Percentiles rank a stretch among this genome's conserved stretches.
Conservation (phyloP, 2,113 vertebrate species). For the Nycticorax nycticorax region DNA sequence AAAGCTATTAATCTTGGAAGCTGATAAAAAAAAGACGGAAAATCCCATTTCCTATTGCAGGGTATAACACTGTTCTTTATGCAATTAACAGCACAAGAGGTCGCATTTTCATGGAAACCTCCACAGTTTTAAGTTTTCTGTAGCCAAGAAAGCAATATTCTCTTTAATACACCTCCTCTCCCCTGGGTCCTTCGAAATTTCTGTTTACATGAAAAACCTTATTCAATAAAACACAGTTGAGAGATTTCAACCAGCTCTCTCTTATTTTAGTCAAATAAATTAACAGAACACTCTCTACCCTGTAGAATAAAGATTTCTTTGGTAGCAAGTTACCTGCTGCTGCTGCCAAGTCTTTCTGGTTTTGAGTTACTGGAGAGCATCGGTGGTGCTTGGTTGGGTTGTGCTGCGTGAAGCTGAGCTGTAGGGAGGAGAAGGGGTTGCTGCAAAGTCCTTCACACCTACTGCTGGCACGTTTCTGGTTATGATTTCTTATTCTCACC, state of each 20-base stretch:
- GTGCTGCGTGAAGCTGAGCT: not conserved
- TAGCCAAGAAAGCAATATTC: not conserved
- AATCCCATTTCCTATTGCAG: not conserved
- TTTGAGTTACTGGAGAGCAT: not conserved
- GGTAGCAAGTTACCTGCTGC: not conserved
- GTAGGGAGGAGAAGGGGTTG: not conserved
- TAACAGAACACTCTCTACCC: not conserved
- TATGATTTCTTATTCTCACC: not conserved
- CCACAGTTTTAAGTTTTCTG: not conserved
- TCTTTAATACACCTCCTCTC: not conserved
- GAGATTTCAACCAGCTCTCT: not conserved
- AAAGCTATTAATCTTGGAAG: not conserved
- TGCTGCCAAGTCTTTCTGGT: not conserved
- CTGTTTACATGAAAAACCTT: not conserved
- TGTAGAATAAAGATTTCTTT: not conserved
- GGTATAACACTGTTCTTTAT: not conserved
- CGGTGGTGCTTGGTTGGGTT: not conserved
- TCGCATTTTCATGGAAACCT: not conserved
- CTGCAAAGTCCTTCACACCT: not conserved
- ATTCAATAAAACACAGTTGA: not conserved
- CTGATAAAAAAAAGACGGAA: not conserved
- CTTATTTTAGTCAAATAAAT: not conserved
- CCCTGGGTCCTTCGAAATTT: not conserved
- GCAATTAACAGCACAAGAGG: not conserved
- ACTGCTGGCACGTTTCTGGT: not conserved